Conservation (phyloP, 2,797 vertebrate genomes). For the Ficedula albicollis region DNA sequence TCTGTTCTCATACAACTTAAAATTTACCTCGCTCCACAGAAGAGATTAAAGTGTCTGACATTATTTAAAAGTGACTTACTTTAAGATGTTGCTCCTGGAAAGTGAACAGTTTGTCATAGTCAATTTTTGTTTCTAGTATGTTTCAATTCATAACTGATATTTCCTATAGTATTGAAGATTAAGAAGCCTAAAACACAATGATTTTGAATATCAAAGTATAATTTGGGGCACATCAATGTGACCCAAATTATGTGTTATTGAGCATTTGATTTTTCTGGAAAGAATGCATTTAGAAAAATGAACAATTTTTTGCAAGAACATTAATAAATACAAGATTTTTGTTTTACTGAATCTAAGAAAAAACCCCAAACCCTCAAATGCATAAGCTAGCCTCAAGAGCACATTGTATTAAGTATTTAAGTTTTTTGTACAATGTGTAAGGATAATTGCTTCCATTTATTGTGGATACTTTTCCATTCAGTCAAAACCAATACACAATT, state of each 20-base stretch:
- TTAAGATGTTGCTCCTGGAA: constrained; percentile 7
- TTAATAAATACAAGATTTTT: background rate
- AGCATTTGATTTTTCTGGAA: background rate
- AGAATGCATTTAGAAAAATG: background rate
- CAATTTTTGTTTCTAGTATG: background rate
- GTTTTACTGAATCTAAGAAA: background rate
- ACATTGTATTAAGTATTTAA: background rate
- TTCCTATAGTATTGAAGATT: background rate
- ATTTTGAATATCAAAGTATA: background rate
- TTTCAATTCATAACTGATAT: background rate
- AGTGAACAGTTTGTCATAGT: background rate
- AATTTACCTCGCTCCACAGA: constrained; percentile 11
- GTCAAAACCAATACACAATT: background rate
- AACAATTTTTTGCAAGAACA: background rate
- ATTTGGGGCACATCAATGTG: background rate
- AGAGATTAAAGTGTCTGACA: background rate
- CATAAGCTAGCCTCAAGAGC: background rate
- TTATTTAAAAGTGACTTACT: constrained; percentile 5
- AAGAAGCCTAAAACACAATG: background rate
- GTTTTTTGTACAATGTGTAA: background rate
- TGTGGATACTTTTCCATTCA: background rate
- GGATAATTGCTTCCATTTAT: background rate
- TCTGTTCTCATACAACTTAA: background rate
- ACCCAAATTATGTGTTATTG: background rate
- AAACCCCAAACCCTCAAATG: background rate